A percentile compares a stretch with the other conserved stretches of the same genome.
These are phyloP conservation scores for Leptinotarsa haldemani DNA, from an alignment of 2,888 invertebrate species.

Conservation along the genomic window DNA sequence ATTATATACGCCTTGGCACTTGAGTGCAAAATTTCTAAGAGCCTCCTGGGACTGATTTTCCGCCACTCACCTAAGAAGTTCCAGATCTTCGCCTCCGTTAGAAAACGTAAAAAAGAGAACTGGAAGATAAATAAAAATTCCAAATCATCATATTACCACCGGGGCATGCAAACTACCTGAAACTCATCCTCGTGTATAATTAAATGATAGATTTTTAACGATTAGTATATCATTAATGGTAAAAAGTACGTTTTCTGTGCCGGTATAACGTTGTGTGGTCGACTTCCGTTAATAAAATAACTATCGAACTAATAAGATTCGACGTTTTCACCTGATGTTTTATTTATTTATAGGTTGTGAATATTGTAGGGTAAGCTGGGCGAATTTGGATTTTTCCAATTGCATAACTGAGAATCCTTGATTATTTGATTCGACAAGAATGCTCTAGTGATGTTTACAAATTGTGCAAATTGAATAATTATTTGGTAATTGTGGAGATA, in stretches of 20 bases:
- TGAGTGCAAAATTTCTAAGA: not conserved
- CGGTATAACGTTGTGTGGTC: conserved; percentile 41
- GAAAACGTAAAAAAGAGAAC: conserved; percentile 2
- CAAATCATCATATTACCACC: conserved; percentile 23
- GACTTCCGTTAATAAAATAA: conserved; percentile 33
- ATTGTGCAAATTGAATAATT: no score
- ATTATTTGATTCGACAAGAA: no score
- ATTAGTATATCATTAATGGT: conserved; percentile 27
- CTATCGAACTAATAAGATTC: conserved; percentile 24
- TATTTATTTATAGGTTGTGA: conserved; percentile 20
- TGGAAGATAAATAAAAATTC: not conserved
- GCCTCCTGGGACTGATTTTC: not conserved
- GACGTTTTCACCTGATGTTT: conserved; percentile 30
- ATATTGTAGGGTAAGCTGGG: not conserved
- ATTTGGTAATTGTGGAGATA: no score
- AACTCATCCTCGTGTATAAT: conserved; percentile 30
- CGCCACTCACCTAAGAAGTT: not conserved
- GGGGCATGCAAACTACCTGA: conserved; percentile 26
- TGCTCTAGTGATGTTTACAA: no score
- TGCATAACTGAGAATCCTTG: no score
- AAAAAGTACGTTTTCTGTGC: conserved; percentile 29
- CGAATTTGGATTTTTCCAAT: not conserved
- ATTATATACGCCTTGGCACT: no score
- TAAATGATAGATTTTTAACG: conserved; percentile 30
- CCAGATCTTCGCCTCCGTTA: not conserved